A percentile compares a stretch with the other conserved stretches of the same genome.
Conservation (phyloP, 2,797 vertebrate species). For the Cirrhinus molitorella region DNA sequence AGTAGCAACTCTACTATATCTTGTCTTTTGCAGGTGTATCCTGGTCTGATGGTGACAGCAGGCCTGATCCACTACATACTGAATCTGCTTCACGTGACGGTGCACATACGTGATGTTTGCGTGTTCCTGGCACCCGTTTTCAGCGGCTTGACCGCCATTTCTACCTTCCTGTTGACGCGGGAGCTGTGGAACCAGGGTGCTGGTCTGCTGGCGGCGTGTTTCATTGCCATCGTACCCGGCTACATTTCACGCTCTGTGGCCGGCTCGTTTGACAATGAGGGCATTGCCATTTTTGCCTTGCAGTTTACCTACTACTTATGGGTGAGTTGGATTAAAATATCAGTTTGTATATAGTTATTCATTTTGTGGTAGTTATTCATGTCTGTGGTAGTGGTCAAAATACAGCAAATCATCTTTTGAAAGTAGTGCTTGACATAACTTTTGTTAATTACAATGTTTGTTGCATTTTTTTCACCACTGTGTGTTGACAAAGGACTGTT, state of each 20-base stretch:
- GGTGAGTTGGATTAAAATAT: slow-evolving; percentile 79
- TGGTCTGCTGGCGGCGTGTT: slow-evolving; percentile 96
- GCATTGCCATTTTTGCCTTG: slow-evolving; percentile 98
- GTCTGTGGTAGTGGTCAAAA: too few species aligned
- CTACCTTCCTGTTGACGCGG: slow-evolving; percentile 95
- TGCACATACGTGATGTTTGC: slow-evolving; percentile 97
- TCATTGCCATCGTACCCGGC: slow-evolving; percentile 97
- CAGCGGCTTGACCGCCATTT: slow-evolving; percentile 96
- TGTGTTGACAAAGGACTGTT: too few species aligned
- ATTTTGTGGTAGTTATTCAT: too few species aligned
- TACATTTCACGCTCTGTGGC: slow-evolving; percentile 98
- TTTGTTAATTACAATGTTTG: too few species aligned
- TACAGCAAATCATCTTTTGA: too few species aligned
- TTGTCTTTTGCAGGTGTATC: slow-evolving; percentile 74
- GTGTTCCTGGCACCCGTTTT: slow-evolving; percentile 97
- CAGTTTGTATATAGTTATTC: background rate
- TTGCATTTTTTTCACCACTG: too few species aligned
- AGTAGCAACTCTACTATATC: background rate
- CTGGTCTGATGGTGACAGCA: slow-evolving; percentile 96
- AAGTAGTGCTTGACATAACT: too few species aligned
- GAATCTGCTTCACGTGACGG: slow-evolving; percentile 95
- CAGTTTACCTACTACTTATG: slow-evolving; percentile 99
- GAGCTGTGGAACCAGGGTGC: slow-evolving; percentile 99
- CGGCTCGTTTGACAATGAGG: slow-evolving; percentile 98
- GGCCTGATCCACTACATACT: slow-evolving; percentile 97